Base-by-base conservation (phyloP, 2,888 invertebrate species). In the Meta bourneti region DNA sequence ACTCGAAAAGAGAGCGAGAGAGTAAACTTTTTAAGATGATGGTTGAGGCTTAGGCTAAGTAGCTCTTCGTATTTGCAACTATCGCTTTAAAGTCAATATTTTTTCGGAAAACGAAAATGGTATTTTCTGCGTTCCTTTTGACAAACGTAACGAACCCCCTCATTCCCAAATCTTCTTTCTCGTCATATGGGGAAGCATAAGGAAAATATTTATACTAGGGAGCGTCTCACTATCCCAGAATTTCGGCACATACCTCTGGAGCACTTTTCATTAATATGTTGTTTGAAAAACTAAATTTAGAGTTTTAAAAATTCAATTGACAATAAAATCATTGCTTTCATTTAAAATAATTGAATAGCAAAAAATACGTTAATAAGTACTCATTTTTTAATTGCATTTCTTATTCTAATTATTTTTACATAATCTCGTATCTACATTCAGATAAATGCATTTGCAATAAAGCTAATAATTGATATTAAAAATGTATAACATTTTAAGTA, bases 81-180 rank as follows among this genome's bases (percentile, higher is more conserved):
- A 86, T 86, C 70, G 52, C 83, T 86, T 86, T 78, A 77, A 86
- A 86, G 69, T 78, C 61, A 86, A 86, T 78, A 86, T 86, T 86
- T 77, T 86, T 69, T 52, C 20, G 51, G 52, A 34, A 54, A 9
- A 75, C 52, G 78, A 69, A 86, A 78, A 78, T 69, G 77, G 70
- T 51, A 70, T 86, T 70, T 78, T 69, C 78, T 34, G 16, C 70
- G 48, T 49, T 78, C n/a, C 51, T 86, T 86, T 86, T 48, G 86
- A 70, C 69, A 70, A 77, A 77, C 49, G 70, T 78, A 86, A 78
- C 77, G 78, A 86, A 78, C 69, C n/a, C n/a, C n/a, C n/a, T n/a
- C 69, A 86, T 69, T 51, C 69, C 51, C 16, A 69, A 82, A 79
- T 79, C 79, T 79, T 83, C 54, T 34, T 83, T 83, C 34, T 83